phyloP scores from a whole-genome alignment of 2,113 vertebrate species.

The Serilophus lunatus region DNA sequence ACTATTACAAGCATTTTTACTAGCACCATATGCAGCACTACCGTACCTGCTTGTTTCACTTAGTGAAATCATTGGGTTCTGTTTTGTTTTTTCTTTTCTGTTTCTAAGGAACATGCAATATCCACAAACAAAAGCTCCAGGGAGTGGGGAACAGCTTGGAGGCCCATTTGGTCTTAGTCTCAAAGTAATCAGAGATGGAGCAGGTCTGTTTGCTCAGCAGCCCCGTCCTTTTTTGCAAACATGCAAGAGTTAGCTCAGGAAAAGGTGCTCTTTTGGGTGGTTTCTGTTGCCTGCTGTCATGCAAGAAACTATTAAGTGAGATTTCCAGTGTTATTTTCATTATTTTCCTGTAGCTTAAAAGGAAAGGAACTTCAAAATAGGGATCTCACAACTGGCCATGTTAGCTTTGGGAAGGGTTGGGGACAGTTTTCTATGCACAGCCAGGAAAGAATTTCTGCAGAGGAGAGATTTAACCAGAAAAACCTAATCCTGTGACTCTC shows the following conservation, averaged over 20 bases:
- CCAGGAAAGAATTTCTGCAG: neutral
- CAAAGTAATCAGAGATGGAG: neutral
- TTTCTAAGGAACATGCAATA: neutral
- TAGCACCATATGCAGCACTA: conserved; percentile 48
- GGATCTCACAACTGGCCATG: neutral
- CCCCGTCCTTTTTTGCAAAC: neutral
- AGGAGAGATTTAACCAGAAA: neutral
- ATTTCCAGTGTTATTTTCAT: neutral
- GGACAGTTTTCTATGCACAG: neutral
- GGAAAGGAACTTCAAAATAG: neutral
- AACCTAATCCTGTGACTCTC: neutral
- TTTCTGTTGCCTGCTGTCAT: neutral
- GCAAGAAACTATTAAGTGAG: neutral
- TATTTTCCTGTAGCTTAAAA: neutral
- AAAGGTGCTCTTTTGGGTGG: neutral
- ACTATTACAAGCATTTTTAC: conserved; percentile 49
- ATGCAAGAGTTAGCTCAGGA: neutral
- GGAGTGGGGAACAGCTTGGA: neutral
- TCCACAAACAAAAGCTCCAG: conserved; percentile 12
- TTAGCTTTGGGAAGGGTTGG: neutral
- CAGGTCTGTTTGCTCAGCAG: neutral
- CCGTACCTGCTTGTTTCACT: conserved; percentile 42
- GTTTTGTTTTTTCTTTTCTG: neutral
- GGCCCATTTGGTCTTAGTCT: neutral
- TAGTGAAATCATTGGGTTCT: neutral